Conservation (phyloP, 2,113 vertebrate species). For the Mystacornis crossleyi region DNA sequence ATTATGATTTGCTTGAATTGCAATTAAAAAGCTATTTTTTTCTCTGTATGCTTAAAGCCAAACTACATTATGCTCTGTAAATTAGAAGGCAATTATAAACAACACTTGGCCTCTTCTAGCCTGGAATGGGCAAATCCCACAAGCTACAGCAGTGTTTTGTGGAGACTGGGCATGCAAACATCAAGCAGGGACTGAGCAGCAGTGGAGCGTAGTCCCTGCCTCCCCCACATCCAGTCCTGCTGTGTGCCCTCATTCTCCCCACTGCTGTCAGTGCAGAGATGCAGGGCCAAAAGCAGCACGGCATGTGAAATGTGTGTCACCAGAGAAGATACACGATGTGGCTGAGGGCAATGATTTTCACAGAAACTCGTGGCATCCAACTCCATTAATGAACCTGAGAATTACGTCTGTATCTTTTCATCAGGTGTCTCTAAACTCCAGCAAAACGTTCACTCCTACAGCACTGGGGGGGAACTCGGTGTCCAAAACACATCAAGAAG, state of each 20-base stretch:
- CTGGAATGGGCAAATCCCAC: not conserved
- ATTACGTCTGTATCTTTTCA: not conserved
- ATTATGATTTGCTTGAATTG: not conserved
- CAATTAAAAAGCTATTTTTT: not conserved
- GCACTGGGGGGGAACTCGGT: not conserved
- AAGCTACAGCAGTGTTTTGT: not conserved
- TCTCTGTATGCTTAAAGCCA: not conserved
- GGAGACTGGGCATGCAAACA: not conserved
- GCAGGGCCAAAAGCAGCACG: not conserved
- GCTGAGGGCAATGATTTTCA: not conserved
- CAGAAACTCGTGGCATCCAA: not conserved
- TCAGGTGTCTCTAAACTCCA: not conserved
- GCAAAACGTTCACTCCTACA: not conserved
- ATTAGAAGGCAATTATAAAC: not conserved
- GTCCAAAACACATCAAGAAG: not conserved
- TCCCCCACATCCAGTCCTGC: accelerated
- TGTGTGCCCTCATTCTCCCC: not conserved
- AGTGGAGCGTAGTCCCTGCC: accelerated
- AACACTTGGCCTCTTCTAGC: not conserved
- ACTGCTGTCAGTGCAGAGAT: not conserved
- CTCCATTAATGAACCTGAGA: not conserved
- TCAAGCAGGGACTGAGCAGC: not conserved
- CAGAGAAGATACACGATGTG: not conserved
- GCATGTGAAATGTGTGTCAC: accelerated
- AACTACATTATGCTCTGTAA: not conserved